Evolutionary conservation across 2,113 vertebrate species (phyloP), one percentile per base, ranked within the genome.

Genomic region (Rhinogobius similis): DNA sequence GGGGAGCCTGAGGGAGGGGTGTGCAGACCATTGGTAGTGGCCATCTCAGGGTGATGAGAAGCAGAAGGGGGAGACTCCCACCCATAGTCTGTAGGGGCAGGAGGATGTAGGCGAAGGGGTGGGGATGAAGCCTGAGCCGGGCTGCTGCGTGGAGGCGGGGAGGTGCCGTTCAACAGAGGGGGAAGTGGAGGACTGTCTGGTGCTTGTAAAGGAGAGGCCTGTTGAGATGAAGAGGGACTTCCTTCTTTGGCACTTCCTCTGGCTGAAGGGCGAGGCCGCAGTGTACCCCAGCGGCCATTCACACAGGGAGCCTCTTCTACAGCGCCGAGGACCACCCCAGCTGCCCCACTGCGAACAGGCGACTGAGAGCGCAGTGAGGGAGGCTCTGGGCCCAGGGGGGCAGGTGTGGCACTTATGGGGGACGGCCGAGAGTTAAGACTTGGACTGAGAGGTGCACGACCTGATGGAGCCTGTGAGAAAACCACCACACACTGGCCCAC

Each of bases 401-500:
- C 96, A 0, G 97, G 96, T 0, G 95, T 96, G 83, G 97, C 96
- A 61, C 98, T 99, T 94, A 99, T 98, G 26, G 98, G 98, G 24
- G 98, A 99, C 0, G 98, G 98, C 8, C 97, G 95, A 0, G 98
- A 99, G 86, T 99, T 98, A 65, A 99, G 80, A 89, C 97, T 99
- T 64, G 98, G 98, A 77, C 98, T 99, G 29, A 99, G 95, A 0
- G 98, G 97, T 9, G 97, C 96, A 6, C 96, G 93, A 2, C 98
- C 98, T 0, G 95, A 98, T 9, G 98, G 97, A 6, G 98, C 97
- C 89, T 99, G 98, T 75, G 97, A 99, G 87, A 99, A 99, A 46
- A 99, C 97, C 85, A 99, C 97, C 32, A 99, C 97, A 8, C 98
- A 98, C 82, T 97, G 95, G 6, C 98, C 98, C 70, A 99, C 98